phyloP scores from a whole-genome alignment of 2,888 invertebrate genomes.

The Xestia xanthographa region DNA sequence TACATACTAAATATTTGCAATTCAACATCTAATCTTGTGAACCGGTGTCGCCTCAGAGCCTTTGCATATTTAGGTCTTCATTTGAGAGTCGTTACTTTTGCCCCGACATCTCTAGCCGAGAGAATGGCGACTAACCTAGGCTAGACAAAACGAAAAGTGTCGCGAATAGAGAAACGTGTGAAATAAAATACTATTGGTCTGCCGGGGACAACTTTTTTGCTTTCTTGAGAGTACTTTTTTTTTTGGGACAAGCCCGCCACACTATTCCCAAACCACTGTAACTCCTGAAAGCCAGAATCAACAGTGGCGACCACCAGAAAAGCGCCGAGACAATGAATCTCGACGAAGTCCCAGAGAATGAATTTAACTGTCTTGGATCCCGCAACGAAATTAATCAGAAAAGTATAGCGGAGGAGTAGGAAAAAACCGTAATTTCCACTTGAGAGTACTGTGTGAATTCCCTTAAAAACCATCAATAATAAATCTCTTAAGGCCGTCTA shows the following conservation, averaged over 20 bases:
- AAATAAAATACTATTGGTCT: conserved; percentile 4
- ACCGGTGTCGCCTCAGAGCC: conserved; percentile 13
- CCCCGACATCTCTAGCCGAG: conserved; percentile 12
- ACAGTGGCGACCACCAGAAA: too few relatives aligned
- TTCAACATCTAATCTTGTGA: conserved; percentile 23
- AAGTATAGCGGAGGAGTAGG: too few relatives aligned
- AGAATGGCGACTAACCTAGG: not conserved
- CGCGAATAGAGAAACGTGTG: not conserved
- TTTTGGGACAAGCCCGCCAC: too few relatives aligned
- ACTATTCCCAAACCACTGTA: too few relatives aligned
- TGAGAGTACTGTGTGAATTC: conserved; percentile 2
- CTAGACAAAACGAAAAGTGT: conserved; percentile 7
- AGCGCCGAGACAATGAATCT: too few relatives aligned
- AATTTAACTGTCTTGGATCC: too few relatives aligned
- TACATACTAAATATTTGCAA: conserved; percentile 27
- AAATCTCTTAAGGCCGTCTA: too few relatives aligned
- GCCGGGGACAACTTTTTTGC: not conserved
- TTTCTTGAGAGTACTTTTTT: not conserved
- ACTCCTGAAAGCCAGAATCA: too few relatives aligned
- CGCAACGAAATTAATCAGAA: too few relatives aligned
- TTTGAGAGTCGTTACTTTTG: conserved; percentile 20
- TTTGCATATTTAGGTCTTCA: conserved; percentile 39
- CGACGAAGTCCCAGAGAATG: too few relatives aligned
- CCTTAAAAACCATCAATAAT: conserved; percentile 36
- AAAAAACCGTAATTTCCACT: too few relatives aligned